These are phyloP conservation scores for Smittia sp. DNA, from an alignment of 2,888 invertebrate genomes.

Conservation along the genomic window DNA sequence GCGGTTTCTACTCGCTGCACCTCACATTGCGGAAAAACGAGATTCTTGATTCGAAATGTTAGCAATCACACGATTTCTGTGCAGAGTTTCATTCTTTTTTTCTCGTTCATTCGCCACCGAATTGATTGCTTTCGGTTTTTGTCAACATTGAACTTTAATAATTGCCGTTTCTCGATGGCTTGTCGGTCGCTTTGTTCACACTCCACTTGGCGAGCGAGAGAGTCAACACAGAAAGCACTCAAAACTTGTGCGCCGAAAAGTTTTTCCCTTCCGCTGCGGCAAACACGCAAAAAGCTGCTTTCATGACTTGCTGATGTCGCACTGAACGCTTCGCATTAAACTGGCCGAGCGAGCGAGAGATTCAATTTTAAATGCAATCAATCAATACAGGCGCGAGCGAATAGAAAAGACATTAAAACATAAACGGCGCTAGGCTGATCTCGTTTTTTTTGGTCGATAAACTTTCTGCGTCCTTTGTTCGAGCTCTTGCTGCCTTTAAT, in stretches of 20 bases:
- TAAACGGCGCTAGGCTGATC: neutral
- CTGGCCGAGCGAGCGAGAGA: neutral
- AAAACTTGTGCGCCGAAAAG: no score
- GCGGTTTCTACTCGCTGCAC: neutral
- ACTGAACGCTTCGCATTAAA: neutral
- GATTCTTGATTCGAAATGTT: neutral
- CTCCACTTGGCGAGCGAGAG: no score
- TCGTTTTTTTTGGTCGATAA: neutral
- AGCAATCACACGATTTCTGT: neutral
- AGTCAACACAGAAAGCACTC: no score
- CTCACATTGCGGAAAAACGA: neutral
- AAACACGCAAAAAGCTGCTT: neutral
- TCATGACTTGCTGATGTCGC: neutral
- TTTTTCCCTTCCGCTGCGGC: no score
- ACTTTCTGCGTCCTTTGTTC: neutral
- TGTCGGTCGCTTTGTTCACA: no score
- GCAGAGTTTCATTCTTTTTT: neutral
- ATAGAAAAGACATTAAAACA: neutral
- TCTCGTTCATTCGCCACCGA: neutral
- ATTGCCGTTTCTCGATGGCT: neutral
- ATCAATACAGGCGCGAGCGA: neutral
- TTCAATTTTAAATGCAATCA: neutral
- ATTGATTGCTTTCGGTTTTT: neutral
- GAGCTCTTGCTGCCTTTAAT: neutral
- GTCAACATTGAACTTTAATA: slow-evolving; percentile 7